A percentile compares a stretch with the other conserved stretches of the same genome.
These are phyloP conservation scores for Calephelis virginiensis DNA, from an alignment of 1,140 invertebrate species.

Conservation along the genomic window DNA sequence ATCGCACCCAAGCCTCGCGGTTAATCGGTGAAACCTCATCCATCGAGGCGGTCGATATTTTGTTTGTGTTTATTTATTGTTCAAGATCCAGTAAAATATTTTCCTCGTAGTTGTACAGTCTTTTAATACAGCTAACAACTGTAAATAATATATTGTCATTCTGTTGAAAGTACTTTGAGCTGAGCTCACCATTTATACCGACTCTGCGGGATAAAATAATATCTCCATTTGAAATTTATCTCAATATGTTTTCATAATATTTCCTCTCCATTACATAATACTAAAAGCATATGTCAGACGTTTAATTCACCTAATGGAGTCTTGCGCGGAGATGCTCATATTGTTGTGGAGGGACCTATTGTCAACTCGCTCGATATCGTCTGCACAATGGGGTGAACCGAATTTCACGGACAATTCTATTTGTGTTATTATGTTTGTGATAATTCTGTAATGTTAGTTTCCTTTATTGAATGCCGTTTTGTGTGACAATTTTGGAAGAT, in stretches of 20 bases:
- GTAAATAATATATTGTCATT: slow-evolving; percentile 2
- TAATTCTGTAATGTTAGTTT: slow-evolving; percentile 17
- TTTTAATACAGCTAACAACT: background rate
- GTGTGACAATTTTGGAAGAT: background rate
- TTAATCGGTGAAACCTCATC: too few species aligned
- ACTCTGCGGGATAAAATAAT: slow-evolving; percentile 8
- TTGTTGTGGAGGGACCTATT: slow-evolving; percentile 30
- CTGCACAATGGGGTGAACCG: slow-evolving; percentile 25
- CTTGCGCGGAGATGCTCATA: slow-evolving; percentile 36
- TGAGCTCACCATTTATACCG: background rate
- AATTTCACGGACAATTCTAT: slow-evolving; percentile 25
- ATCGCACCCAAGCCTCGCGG: too few species aligned
- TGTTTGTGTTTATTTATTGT: too few species aligned
- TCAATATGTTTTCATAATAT: slow-evolving; percentile 24
- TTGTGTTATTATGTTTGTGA: slow-evolving; percentile 18
- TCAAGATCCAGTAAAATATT: too few species aligned
- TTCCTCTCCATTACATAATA: slow-evolving; percentile 23
- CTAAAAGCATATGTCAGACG: slow-evolving; percentile 32
- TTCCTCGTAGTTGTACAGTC: too few species aligned
- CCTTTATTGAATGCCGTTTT: slow-evolving; percentile 2
- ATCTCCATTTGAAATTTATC: slow-evolving; percentile 17
- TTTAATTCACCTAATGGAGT: slow-evolving; percentile 57
- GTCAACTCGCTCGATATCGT: slow-evolving; percentile 29
- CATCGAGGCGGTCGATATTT: too few species aligned
- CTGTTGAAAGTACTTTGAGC: background rate